Conservation (phyloP, 2,113 vertebrate species). For the Vidua macroura region DNA sequence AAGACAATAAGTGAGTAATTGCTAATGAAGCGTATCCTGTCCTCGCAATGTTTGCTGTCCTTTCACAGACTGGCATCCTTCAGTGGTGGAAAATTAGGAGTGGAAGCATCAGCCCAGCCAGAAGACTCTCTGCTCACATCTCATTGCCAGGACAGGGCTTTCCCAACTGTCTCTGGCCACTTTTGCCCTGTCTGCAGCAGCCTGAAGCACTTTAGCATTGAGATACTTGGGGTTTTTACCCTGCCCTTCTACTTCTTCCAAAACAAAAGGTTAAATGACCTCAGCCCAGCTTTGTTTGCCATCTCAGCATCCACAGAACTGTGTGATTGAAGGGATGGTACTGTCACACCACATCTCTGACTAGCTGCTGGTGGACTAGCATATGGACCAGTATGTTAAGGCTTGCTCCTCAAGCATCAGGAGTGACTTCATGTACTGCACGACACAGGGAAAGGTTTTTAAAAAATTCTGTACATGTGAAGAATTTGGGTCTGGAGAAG, state of each 20-base stretch:
- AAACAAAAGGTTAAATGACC: neutral
- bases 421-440: neutral
- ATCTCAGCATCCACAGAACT: neutral
- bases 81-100: neutral
- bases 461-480: neutral
- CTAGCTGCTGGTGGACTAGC: neutral
- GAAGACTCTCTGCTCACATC: neutral
- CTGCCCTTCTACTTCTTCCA: neutral
- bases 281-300: neutral
- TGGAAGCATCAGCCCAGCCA: neutral
- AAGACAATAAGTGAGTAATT: neutral
- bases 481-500: neutral
- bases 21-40: neutral
- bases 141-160: neutral
- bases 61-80: neutral
- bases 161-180: neutral
- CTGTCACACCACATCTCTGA: neutral
- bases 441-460: neutral
- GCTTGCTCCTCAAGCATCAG: neutral
- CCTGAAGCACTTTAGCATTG: neutral
- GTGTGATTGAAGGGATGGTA: neutral
- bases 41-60: neutral
- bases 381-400: neutral
- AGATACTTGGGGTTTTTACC: rapidly evolving
- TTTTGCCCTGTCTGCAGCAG: neutral